A percentile compares a stretch with the other conserved stretches of the same genome.
These are phyloP conservation scores for Pseudorasbora parva DNA, from an alignment of 2,113 vertebrate genomes.

Conservation along the genomic window DNA sequence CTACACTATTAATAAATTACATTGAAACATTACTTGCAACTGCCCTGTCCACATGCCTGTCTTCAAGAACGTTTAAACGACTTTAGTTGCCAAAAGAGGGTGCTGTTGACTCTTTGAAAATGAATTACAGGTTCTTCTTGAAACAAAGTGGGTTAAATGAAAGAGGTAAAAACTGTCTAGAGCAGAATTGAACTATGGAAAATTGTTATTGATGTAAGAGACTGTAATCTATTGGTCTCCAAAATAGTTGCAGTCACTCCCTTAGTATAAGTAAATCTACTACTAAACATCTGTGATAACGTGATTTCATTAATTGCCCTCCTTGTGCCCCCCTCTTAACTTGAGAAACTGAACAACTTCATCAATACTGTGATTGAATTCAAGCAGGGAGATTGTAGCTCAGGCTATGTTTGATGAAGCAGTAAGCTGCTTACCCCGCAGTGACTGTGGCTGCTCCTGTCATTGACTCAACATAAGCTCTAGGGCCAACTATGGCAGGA, in stretches of 20 bases:
- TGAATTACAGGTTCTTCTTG: neutral
- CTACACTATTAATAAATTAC: slow-evolving; percentile 9
- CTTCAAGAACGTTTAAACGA: neutral
- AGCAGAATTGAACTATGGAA: neutral
- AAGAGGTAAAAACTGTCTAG: neutral
- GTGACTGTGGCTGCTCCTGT: neutral
- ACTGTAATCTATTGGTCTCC: neutral
- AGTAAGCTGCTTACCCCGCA: slow-evolving; percentile 37
- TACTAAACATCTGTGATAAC: neutral
- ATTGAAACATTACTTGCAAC: neutral
- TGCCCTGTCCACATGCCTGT: neutral
- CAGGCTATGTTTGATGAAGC: slow-evolving; percentile 20
- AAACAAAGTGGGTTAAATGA: neutral
- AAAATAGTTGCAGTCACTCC: neutral
- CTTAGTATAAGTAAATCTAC: neutral
- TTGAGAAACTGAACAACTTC: neutral
- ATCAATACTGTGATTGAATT: neutral
- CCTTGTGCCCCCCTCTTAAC: neutral
- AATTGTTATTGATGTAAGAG: neutral
- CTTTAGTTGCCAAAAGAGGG: slow-evolving; percentile 40
- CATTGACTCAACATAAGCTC: neutral
- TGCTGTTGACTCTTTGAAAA: slow-evolving; percentile 26
- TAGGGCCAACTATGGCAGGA: slow-evolving; percentile 21
- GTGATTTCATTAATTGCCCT: neutral
- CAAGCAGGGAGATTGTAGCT: slow-evolving; percentile 12